These are phyloP conservation scores for Tamias sibiricus DNA, from an alignment of 2,113 vertebrate genomes.

Conservation along the genomic window DNA sequence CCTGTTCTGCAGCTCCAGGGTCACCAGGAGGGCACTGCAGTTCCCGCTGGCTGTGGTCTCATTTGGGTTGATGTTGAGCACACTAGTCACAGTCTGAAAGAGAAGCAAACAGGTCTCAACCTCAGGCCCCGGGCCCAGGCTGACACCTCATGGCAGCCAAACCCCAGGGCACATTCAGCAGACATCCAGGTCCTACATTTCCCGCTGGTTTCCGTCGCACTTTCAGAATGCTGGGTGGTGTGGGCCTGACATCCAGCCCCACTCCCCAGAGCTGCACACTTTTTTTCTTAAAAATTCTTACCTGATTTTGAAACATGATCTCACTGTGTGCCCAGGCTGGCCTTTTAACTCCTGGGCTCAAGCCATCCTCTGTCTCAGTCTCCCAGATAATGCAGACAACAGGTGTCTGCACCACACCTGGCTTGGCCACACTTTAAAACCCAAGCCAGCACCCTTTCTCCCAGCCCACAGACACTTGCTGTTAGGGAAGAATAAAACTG, in stretches of 20 bases:
- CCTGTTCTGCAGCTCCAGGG: slow-evolving; percentile 84
- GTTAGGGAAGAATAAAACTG: neutral
- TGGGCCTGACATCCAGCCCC: neutral
- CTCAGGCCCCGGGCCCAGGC: neutral
- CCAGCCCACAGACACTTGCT: neutral
- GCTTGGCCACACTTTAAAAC: neutral
- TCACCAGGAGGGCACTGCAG: slow-evolving; percentile 83
- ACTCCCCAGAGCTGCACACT: neutral
- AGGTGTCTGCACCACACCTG: neutral
- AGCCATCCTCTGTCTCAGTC: neutral
- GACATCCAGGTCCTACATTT: too few relatives aligned
- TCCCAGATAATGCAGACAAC: neutral
- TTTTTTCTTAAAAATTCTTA: neutral
- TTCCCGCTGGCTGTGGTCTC: slow-evolving; percentile 84
- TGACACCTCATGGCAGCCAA: neutral
- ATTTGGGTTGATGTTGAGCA: slow-evolving; percentile 89
- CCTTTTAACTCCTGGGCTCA: neutral
- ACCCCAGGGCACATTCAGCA: neutral
- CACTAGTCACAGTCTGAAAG: slow-evolving; percentile 21
- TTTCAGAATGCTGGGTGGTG: neutral
- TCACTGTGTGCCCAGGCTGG: neutral
- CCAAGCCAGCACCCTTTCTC: neutral
- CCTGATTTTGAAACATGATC: neutral
- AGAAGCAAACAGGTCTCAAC: neutral
- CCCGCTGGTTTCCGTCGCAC: neutral